phyloP scores from a whole-genome alignment of 2,888 invertebrate species.

The Lepidochitona cinerea region DNA sequence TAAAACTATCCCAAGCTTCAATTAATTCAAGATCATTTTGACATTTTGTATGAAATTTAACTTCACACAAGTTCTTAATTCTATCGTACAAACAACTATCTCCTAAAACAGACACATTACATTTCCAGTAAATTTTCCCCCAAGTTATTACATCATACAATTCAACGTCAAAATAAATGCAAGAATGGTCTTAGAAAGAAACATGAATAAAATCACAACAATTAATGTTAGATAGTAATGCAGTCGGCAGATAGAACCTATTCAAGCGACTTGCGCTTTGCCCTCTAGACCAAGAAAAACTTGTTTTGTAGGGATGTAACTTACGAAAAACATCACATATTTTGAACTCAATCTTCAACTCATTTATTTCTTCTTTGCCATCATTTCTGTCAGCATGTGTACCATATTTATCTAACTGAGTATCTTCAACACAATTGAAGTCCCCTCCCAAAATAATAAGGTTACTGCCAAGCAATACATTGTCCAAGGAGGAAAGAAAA shows the following conservation, averaged over 20 bases:
- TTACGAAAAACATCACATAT: background rate
- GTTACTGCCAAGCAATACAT: too few relatives aligned
- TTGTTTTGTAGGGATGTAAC: background rate
- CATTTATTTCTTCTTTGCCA: too few relatives aligned
- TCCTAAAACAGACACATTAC: background rate
- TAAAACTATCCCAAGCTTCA: background rate
- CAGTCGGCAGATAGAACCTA: background rate
- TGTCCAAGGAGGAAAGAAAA: too few relatives aligned
- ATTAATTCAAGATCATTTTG: background rate
- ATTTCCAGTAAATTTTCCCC: background rate
- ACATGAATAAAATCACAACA: background rate
- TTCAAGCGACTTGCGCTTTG: background rate
- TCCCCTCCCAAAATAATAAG: too few relatives aligned
- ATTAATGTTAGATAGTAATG: background rate
- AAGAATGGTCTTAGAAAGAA: background rate
- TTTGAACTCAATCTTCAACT: too few relatives aligned
- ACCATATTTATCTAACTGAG: too few relatives aligned
- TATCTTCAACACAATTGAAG: too few relatives aligned
- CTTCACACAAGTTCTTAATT: background rate
- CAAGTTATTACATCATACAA: background rate
- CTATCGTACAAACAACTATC: background rate
- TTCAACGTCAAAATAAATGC: background rate
- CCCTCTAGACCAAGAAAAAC: background rate
- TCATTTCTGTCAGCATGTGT: too few relatives aligned
- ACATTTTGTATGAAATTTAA: background rate